phyloP scores from a whole-genome alignment of 2,888 invertebrate genomes.

The Andrena praecox region DNA sequence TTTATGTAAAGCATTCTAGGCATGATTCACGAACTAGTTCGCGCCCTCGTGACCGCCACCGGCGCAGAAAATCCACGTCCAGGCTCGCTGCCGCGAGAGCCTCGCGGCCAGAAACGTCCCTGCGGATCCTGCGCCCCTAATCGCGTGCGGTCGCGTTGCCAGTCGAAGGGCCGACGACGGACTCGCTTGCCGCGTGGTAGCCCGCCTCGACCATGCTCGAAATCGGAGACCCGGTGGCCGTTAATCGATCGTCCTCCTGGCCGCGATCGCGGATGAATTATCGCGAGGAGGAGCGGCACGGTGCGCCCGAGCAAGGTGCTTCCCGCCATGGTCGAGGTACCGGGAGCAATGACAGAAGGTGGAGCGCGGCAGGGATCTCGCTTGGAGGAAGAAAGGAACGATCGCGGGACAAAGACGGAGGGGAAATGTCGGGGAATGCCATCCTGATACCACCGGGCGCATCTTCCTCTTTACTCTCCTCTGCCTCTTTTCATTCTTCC shows the following conservation, averaged over 20 bases:
- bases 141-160: no score
- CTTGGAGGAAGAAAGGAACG: slow-evolving; percentile 32
- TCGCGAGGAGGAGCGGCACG: slow-evolving; percentile 18
- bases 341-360: slow-evolving; percentile 53
- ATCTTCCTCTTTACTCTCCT: slow-evolving; percentile 20
- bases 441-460: slow-evolving; percentile 44
- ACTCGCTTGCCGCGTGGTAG: neutral
- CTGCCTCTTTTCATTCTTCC: neutral
- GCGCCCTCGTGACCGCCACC: slow-evolving; percentile 82
- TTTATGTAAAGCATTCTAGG: slow-evolving; percentile 83
- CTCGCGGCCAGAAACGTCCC: neutral
- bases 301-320: slow-evolving; percentile 61
- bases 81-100: slow-evolving; percentile 43
- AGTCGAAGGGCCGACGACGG: no score
- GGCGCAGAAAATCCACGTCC: slow-evolving; percentile 76
- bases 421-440: slow-evolving; percentile 50
- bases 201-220: neutral
- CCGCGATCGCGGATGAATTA: slow-evolving; percentile 31
- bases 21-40: slow-evolving; percentile 85
- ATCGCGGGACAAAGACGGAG: slow-evolving; percentile 41
- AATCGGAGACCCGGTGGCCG: neutral
- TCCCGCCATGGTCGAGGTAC: slow-evolving; percentile 40
- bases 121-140: neutral
- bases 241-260: slow-evolving; percentile 23
- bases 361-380: slow-evolving; percentile 41